Evolutionary conservation across 2,113 vertebrate species (phyloP).

Genomic region (Oryzias woworae): DNA sequence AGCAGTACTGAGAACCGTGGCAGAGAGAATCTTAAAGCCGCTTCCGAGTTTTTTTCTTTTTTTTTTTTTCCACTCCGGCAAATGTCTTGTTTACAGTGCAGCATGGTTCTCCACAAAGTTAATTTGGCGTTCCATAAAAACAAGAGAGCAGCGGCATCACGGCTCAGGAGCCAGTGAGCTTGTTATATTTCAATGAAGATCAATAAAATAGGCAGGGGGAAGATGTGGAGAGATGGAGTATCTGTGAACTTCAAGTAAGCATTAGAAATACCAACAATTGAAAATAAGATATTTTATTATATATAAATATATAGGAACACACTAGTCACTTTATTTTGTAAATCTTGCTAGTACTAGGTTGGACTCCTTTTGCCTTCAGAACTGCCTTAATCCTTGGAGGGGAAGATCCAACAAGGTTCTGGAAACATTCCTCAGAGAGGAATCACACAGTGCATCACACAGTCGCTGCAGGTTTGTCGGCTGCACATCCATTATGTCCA

Average conservation of each 20-base stretch:
- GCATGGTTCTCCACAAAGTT: slow-evolving; percentile 43
- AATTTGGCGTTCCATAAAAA: slow-evolving; percentile 63
- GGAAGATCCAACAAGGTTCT: too few relatives aligned
- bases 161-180: slow-evolving; percentile 43
- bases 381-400: too few relatives aligned
- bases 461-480: too few relatives aligned
- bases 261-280: slow-evolving; percentile 13
- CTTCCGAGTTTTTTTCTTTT: slow-evolving; percentile 14
- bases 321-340: too few relatives aligned
- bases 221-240: slow-evolving; percentile 5
- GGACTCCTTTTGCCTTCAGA: too few relatives aligned
- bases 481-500: too few relatives aligned
- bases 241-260: slow-evolving; percentile 27
- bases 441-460: too few relatives aligned
- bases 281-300: not conserved
- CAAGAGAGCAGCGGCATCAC: slow-evolving; percentile 44
- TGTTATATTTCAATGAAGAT: slow-evolving; percentile 41
- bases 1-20: slow-evolving; percentile 21
- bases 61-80: slow-evolving; percentile 39
- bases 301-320: not conserved
- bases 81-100: slow-evolving; percentile 58
- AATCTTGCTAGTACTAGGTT: too few relatives aligned
- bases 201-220: not conserved
- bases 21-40: slow-evolving; percentile 30
- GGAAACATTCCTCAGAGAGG: too few relatives aligned